phyloP scores from a whole-genome alignment of 2,888 invertebrate genomes.

The Cenopis cana region DNA sequence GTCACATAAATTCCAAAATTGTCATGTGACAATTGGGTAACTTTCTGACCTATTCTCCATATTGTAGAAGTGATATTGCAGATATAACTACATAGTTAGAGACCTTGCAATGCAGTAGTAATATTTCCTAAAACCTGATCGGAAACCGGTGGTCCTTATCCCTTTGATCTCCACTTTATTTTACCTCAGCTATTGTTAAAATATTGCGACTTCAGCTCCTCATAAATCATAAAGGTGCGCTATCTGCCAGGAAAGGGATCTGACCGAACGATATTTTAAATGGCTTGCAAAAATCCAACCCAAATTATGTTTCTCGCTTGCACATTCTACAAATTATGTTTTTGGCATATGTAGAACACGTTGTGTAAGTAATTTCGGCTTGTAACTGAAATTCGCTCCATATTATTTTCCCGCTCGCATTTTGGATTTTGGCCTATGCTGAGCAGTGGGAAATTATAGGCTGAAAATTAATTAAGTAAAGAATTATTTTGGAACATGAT shows the following conservation, averaged over 20 bases:
- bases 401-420: too few relatives aligned
- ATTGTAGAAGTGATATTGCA: too few relatives aligned
- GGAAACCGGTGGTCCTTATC: constrained; percentile 18
- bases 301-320: constrained; percentile 1
- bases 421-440: too few relatives aligned
- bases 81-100: too few relatives aligned
- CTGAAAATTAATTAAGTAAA: too few relatives aligned
- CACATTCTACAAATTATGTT: neutral
- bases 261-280: constrained; percentile 37
- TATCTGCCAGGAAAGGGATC: constrained; percentile 34
- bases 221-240: constrained; percentile 43
- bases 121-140: constrained; percentile 10
- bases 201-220: constrained; percentile 38
- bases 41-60: too few relatives aligned
- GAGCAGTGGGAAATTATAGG: too few relatives aligned
- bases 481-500: too few relatives aligned
- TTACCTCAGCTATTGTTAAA: constrained; percentile 37
- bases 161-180: constrained; percentile 30
- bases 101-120: constrained; percentile 17
- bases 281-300: constrained; percentile 26
- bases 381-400: too few relatives aligned
- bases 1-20: too few relatives aligned
- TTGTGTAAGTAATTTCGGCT: neutral
- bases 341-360: neutral
- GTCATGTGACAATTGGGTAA: too few relatives aligned